Evolutionary conservation across 2,797 vertebrate genomes (phyloP).

Genomic region (Hydrophis major): DNA sequence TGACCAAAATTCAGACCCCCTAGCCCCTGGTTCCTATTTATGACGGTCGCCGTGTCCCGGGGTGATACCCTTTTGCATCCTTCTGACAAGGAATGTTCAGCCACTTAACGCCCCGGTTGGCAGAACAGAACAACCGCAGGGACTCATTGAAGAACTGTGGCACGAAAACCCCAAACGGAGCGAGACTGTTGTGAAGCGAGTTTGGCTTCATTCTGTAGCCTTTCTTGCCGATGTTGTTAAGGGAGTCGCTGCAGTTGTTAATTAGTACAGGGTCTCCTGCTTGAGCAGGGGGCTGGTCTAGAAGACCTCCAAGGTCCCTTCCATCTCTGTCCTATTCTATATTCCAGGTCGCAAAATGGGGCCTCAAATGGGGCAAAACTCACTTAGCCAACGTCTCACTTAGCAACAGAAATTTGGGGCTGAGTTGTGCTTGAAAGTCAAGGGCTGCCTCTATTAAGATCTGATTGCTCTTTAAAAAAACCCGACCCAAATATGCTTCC

Average conservation of each 20-base stretch:
- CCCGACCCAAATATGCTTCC: neutral
- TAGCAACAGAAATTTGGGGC: neutral
- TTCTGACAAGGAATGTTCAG: neutral
- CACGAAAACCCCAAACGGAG: neutral
- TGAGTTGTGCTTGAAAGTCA: neutral
- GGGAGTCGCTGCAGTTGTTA: no score
- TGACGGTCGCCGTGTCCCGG: fast-evolving
- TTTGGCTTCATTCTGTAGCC: no score
- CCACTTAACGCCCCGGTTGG: neutral
- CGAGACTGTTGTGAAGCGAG: no score
- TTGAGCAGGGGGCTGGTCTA: no score
- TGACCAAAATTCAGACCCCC: neutral
- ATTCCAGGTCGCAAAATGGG: neutral
- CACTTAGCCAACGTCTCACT: neutral
- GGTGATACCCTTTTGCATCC: neutral
- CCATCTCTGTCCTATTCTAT: no score
- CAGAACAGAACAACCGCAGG: no score
- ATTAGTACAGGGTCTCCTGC: no score
- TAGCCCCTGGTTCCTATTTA: neutral
- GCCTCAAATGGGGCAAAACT: neutral
- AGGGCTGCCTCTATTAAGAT: neutral
- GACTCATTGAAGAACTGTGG: neutral
- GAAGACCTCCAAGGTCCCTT: no score
- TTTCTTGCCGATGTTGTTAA: no score
- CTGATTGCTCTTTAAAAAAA: neutral